A percentile compares a stretch with the other conserved stretches of the same genome.
Conservation (phyloP, 2,113 vertebrate genomes). For the Thymallus thymallus region DNA sequence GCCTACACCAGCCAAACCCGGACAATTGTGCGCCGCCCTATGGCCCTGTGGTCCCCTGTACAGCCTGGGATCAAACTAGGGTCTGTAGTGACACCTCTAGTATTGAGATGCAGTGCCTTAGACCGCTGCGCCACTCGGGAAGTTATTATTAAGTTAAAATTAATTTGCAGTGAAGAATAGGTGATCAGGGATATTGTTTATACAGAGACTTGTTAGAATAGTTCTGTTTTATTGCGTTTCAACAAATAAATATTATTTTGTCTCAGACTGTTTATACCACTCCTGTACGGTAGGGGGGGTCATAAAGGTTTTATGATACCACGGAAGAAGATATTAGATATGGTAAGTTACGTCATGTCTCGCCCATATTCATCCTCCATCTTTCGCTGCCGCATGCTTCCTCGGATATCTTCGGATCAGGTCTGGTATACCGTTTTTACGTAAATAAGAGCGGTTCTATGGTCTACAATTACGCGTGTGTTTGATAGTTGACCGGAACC, state of each 20-base stretch:
- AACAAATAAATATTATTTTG: neutral
- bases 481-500: neutral
- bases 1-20: too few relatives aligned
- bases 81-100: too few relatives aligned
- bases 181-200: too few relatives aligned
- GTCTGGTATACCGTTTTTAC: constrained; percentile 28
- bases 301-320: neutral
- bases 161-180: too few relatives aligned
- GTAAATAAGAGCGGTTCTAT: neutral
- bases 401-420: constrained; percentile 50
- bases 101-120: too few relatives aligned
- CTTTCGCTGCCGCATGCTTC: constrained; percentile 64
- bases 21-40: too few relatives aligned
- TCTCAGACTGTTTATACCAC: neutral
- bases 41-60: too few relatives aligned
- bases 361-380: constrained; percentile 55
- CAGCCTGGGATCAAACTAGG: too few relatives aligned
- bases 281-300: neutral
- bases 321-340: constrained; percentile 8
- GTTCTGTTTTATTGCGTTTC: too few relatives aligned
- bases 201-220: too few relatives aligned
- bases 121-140: too few relatives aligned
- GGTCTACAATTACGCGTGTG: neutral
- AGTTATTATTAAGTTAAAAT: too few relatives aligned
- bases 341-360: constrained; percentile 59